phyloP scores from a whole-genome alignment of 1,140 invertebrate species.

The Asbolus verrucosus region DNA sequence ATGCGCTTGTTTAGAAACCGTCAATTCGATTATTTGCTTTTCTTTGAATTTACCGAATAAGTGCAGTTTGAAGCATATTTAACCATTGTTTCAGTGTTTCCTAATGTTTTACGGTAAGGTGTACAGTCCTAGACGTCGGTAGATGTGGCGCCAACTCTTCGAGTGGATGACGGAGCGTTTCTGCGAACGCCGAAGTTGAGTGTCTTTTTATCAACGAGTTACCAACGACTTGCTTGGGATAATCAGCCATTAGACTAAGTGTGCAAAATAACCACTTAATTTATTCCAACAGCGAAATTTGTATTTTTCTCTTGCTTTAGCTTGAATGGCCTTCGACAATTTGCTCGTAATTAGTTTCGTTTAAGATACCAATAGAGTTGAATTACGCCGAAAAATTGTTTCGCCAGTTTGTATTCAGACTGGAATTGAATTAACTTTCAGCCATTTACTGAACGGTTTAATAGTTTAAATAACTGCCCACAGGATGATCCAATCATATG shows the following conservation, averaged over 20 bases:
- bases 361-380: no score
- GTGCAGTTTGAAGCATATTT: conserved; percentile 35
- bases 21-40: conserved; percentile 37
- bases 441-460: conserved; percentile 27
- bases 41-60: conserved; percentile 24
- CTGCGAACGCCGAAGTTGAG: conserved; percentile 8
- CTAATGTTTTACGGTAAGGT: background rate
- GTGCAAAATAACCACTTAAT: no score
- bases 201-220: conserved; percentile 2
- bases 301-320: no score
- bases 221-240: no score
- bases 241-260: no score
- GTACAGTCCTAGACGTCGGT: conserved; percentile 4
- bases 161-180: conserved; percentile 13
- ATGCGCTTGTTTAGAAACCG: conserved; percentile 34
- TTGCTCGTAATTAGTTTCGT: no score
- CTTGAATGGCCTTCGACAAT: no score
- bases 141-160: conserved; percentile 25
- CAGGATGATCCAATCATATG: conserved; percentile 50
- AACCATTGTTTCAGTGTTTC: conserved; percentile 32
- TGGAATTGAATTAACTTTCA: conserved; percentile 24
- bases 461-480: conserved; percentile 38
- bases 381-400: background rate
- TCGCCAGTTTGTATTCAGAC: background rate
- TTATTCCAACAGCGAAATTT: no score